Evolutionary conservation across 2,113 vertebrate species (phyloP).

Genomic region (Cyanocitta stelleri): DNA sequence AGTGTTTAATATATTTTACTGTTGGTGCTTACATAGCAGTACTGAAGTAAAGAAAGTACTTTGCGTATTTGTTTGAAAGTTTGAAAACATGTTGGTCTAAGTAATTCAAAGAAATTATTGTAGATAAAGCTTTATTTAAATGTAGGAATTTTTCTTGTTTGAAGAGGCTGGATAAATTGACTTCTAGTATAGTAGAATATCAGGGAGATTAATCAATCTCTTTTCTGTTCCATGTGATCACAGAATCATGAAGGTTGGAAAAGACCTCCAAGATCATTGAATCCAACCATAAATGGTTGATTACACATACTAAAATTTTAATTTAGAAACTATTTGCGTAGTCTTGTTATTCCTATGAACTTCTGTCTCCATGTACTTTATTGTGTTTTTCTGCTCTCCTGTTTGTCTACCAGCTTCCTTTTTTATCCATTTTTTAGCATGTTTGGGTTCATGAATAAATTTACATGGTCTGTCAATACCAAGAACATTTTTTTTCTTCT

Average conservation of each 20-base stretch:
- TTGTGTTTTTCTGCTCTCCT: not conserved
- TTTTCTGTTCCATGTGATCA: not conserved
- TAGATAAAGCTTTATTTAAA: not conserved
- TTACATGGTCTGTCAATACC: slow-evolving; percentile 12
- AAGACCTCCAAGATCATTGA: not conserved
- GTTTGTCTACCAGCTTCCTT: not conserved
- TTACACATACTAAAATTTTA: not conserved
- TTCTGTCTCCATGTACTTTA: not conserved
- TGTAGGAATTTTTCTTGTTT: not conserved
- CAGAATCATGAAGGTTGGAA: not conserved
- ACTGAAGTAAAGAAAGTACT: not conserved
- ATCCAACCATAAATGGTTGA: not conserved
- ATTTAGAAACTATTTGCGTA: not conserved
- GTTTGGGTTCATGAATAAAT: slow-evolving; percentile 14
- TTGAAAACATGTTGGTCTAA: not conserved
- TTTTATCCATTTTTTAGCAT: slow-evolving; percentile 41
- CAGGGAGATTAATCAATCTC: not conserved
- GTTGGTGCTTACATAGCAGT: not conserved
- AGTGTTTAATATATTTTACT: not conserved
- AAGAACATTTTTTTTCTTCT: not conserved
- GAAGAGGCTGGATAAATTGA: not conserved
- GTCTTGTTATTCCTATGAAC: not conserved
- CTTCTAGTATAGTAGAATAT: not conserved
- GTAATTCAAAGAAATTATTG: not conserved
- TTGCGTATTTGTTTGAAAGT: not conserved